Percentiles rank a stretch among this genome's conserved stretches.
These are phyloP conservation scores for Ormia ochracea DNA, from an alignment of 2,888 invertebrate species.

Conservation along the genomic window DNA sequence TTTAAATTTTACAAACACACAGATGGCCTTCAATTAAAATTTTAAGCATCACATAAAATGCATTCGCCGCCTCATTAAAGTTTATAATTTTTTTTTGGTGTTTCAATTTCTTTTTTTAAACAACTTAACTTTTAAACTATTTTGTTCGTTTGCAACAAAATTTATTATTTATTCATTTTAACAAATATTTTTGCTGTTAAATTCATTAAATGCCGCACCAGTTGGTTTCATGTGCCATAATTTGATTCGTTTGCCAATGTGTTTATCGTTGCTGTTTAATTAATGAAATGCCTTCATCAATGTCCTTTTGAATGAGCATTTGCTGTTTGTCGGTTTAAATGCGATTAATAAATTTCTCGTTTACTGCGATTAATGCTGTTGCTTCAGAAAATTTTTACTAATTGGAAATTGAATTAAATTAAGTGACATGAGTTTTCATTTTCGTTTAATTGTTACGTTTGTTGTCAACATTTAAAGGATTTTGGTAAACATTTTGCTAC, in stretches of 20 bases:
- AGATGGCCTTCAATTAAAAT: too few species aligned
- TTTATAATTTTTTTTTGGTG: too few species aligned
- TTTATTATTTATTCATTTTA: neutral
- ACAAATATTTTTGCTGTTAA: constrained; percentile 1
- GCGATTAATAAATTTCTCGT: neutral
- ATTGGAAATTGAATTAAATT: constrained; percentile 62
- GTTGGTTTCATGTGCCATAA: neutral
- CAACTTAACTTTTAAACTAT: neutral
- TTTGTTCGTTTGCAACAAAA: neutral
- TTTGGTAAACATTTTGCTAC: constrained; percentile 47
- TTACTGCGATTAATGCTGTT: neutral
- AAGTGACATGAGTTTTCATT: constrained; percentile 55
- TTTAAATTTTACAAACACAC: too few species aligned
- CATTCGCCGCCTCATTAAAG: too few species aligned
- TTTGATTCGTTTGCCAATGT: neutral
- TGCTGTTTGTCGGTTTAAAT: neutral
- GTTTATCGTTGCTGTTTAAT: neutral
- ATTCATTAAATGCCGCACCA: constrained; percentile 2
- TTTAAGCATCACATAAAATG: too few species aligned
- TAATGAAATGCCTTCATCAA: constrained; percentile 15
- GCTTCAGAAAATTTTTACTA: constrained; percentile 33
- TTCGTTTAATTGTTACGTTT: constrained; percentile 51
- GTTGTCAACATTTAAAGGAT: constrained; percentile 48
- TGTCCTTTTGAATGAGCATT: constrained; percentile 10
- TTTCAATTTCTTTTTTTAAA: neutral